Conservation (phyloP, 2,888 invertebrate species). For the Cheilosia vernalis region DNA sequence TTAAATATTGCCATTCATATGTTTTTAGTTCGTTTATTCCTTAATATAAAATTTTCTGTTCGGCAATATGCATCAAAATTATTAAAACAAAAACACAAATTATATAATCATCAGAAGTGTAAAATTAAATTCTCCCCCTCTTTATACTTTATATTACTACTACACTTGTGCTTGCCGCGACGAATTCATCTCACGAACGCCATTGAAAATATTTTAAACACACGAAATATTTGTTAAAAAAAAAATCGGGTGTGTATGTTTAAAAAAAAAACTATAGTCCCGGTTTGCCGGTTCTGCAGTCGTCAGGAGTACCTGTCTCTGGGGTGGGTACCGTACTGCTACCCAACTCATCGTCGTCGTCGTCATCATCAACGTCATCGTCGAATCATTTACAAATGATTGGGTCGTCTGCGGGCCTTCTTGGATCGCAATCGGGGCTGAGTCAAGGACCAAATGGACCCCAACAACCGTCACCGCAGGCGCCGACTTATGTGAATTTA, state of each 20-base stretch:
- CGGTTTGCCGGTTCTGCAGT: conserved; percentile 76
- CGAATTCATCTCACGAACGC: conserved; percentile 54
- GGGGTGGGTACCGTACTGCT: conserved; percentile 81
- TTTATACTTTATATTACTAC: conserved; percentile 71
- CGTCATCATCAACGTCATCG: conserved; percentile 81
- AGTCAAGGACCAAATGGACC: conserved; percentile 77
- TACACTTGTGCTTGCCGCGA: conserved; percentile 67
- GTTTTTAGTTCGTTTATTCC: conserved; percentile 26
- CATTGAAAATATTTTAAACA: conserved; percentile 34
- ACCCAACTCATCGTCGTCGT: conserved; percentile 81
- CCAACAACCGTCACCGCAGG: conserved; percentile 88
- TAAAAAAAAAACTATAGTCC: conserved; percentile 76
- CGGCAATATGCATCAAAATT: conserved; percentile 34
- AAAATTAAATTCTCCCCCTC: conserved; percentile 70
- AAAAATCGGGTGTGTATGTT: too few species aligned
- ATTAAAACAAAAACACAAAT: conserved; percentile 36
- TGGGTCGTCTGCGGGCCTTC: conserved; percentile 66
- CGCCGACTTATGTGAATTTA: conserved; percentile 97
- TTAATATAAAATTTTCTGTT: conserved; percentile 43
- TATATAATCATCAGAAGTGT: conserved; percentile 63
- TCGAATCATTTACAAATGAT: conserved; percentile 81
- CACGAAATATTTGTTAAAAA: conserved; percentile 14
- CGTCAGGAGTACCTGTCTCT: conserved; percentile 81
- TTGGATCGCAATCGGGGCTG: conserved; percentile 67
- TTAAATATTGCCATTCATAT: conserved; percentile 26